Evolutionary conservation across 2,113 vertebrate genomes (phyloP).

Genomic region (Gymnorhina tibicen): DNA sequence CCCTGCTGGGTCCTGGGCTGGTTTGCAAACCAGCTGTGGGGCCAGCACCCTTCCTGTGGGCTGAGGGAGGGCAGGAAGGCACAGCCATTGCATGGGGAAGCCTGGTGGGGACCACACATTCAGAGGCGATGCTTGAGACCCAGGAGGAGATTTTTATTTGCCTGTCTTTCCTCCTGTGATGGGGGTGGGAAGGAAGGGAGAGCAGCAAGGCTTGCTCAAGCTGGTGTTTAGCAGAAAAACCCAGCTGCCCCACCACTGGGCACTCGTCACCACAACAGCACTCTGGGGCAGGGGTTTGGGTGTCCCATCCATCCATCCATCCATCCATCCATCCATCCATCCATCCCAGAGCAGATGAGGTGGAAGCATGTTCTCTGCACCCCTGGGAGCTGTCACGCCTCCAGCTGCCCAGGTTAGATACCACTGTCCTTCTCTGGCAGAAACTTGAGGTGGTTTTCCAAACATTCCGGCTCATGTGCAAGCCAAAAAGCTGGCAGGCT

Average conservation of each 20-base stretch:
- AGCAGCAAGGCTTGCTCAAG: neutral
- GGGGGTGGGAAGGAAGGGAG: neutral
- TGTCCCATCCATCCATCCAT: neutral
- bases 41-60: neutral
- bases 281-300: neutral
- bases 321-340: neutral
- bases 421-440: neutral
- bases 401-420: neutral
- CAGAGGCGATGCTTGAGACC: neutral
- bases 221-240: neutral
- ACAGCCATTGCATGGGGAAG: neutral
- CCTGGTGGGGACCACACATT: neutral
- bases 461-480: rapidly evolving
- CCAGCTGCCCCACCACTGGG: neutral
- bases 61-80: neutral
- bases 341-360: neutral
- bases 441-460: neutral
- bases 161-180: neutral
- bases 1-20: neutral
- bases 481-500: neutral
- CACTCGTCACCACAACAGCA: neutral
- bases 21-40: neutral
- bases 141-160: neutral
- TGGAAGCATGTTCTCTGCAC: neutral
- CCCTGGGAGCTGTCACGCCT: neutral